Percentiles rank a stretch among this genome's conserved stretches.
phyloP scores from a whole-genome alignment of 2,113 vertebrate species.

The Emydocephalus ijimae region DNA sequence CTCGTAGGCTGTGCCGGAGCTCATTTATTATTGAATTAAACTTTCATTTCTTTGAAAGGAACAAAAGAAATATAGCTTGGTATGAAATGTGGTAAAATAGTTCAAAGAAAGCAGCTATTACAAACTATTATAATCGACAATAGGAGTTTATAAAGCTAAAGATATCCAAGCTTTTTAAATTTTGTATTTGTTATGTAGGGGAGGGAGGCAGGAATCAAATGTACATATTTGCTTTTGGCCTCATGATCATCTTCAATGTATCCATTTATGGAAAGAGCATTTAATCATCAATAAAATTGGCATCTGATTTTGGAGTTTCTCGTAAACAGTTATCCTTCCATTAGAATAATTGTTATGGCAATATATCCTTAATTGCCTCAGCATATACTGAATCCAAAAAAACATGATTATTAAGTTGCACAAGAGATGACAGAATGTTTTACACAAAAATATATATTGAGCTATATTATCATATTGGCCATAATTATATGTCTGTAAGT shows the following conservation, averaged over 20 bases:
- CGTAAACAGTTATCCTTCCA: not conserved
- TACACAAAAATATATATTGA: not conserved
- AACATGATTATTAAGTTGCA: not conserved
- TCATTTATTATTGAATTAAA: slow-evolving; percentile 88
- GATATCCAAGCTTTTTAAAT: slow-evolving; percentile 25
- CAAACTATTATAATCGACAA: slow-evolving; percentile 49
- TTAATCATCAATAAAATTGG: not conserved
- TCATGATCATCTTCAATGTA: not conserved
- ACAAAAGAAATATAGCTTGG: slow-evolving; percentile 75
- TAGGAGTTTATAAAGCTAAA: slow-evolving; percentile 43
- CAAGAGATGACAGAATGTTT: not conserved
- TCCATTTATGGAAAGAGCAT: not conserved
- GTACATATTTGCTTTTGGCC: not conserved
- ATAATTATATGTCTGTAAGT: not conserved
- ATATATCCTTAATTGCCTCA: not conserved
- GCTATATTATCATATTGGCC: not conserved
- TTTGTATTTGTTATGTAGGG: not conserved
- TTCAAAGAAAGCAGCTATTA: slow-evolving; percentile 61
- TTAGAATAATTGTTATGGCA: not conserved
- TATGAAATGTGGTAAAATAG: slow-evolving; percentile 71
- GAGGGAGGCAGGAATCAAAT: not conserved
- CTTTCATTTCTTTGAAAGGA: slow-evolving; percentile 78
- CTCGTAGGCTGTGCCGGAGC: slow-evolving; percentile 77
- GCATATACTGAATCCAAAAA: not conserved
- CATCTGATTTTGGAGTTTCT: not conserved